Evolutionary conservation across 2,113 vertebrate species (phyloP).

Genomic region (Phalacrocorax brasilianus): DNA sequence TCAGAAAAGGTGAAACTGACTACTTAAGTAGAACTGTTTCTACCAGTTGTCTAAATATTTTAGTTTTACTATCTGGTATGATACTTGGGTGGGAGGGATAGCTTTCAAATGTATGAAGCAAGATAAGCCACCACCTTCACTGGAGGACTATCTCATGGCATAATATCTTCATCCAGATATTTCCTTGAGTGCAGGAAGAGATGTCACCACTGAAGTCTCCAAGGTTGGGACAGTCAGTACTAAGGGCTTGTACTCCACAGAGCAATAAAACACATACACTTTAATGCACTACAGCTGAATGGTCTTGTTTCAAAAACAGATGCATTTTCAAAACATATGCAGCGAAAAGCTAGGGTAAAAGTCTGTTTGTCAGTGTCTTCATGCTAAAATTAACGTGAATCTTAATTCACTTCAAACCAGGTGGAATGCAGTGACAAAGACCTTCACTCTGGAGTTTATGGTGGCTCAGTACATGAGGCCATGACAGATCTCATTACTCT

Average conservation of each 20-base stretch:
- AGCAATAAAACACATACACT: not conserved
- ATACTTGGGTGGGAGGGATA: not conserved
- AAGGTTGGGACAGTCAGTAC: not conserved
- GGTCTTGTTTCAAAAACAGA: not conserved
- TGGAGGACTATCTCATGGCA: not conserved
- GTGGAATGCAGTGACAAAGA: conserved; percentile 85
- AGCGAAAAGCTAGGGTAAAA: not conserved
- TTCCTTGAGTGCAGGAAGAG: not conserved
- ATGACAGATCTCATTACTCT: conserved; percentile 92
- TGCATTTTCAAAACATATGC: not conserved
- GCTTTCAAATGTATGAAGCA: not conserved
- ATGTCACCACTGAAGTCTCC: not conserved
- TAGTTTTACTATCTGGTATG: not conserved
- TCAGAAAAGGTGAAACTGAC: not conserved
- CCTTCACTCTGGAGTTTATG: conserved; percentile 95
- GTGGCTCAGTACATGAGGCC: conserved; percentile 92
- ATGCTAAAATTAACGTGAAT: not conserved
- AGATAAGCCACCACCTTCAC: not conserved
- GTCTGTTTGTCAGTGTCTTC: not conserved
- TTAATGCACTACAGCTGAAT: not conserved
- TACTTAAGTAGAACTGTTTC: not conserved
- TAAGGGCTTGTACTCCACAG: not conserved
- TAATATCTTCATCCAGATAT: not conserved
- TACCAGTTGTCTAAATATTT: not conserved
- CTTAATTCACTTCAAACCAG: conserved; percentile 53